Evolutionary conservation across 30 jellyfish, hydroid and myxozoan genomes (phyloP).

Genomic region (Aurelia sp.): DNA sequence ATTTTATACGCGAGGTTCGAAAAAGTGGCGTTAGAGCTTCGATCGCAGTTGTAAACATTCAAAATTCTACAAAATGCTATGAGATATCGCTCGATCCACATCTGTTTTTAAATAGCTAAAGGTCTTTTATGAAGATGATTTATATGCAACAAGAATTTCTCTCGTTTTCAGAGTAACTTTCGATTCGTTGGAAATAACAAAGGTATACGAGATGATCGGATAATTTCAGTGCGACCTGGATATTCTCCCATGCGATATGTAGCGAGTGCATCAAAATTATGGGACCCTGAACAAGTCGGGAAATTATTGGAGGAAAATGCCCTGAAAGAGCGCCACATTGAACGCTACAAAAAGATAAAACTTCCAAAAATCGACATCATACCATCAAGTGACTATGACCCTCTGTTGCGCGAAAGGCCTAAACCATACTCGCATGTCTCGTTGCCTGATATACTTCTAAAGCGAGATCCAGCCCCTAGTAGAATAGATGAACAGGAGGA

Average conservation of each 20-base stretch:
- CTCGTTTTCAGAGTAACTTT: constrained; percentile 37
- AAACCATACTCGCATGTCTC: constrained; percentile 69
- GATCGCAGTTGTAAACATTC: too few relatives aligned
- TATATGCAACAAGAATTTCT: too few relatives aligned
- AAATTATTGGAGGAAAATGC: constrained; percentile 54
- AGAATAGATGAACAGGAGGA: constrained; percentile 5
- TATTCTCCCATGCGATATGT: constrained; percentile 86
- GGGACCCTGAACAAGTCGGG: constrained; percentile 77
- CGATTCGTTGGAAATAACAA: constrained; percentile 21
- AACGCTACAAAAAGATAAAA: constrained; percentile 39
- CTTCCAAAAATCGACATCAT: constrained; percentile 70
- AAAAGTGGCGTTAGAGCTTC: too few relatives aligned
- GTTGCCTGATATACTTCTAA: constrained; percentile 48
- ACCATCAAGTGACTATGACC: constrained; percentile 60
- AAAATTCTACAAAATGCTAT: too few relatives aligned
- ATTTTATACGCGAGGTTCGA: too few relatives aligned
- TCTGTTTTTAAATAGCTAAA: too few relatives aligned
- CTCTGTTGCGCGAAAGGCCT: constrained; percentile 71
- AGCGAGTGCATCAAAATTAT: constrained; percentile 80
- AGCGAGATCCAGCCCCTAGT: constrained; percentile 40
- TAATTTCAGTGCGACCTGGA: constrained; percentile 90
- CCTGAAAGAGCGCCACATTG: constrained; percentile 45
- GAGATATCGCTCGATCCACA: too few relatives aligned
- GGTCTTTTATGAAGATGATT: too few relatives aligned
- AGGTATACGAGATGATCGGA: constrained; percentile 62